Conservation (phyloP, 2,113 vertebrate species). For the Bos indicus region DNA sequence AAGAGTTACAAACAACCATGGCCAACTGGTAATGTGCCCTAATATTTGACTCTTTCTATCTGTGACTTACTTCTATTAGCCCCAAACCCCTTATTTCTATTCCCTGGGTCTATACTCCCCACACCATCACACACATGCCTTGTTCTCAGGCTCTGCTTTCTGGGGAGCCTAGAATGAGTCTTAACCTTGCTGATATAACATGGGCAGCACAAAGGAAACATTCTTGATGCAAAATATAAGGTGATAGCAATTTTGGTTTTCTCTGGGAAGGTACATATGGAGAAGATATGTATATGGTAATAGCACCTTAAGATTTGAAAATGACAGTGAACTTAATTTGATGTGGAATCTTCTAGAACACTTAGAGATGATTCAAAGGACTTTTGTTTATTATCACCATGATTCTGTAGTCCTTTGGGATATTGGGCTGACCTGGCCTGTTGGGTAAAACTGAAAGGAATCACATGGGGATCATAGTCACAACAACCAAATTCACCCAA, state of each 20-base stretch:
- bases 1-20: not conserved
- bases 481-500: slow-evolving; percentile 46
- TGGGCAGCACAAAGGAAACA: not conserved
- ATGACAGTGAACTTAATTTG: not conserved
- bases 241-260: not conserved
- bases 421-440: not conserved
- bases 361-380: not conserved
- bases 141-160: not conserved
- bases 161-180: not conserved
- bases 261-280: not conserved
- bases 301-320: slow-evolving; percentile 21
- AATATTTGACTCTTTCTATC: not conserved
- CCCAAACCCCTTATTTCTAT: not conserved
- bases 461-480: not conserved
- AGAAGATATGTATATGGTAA: not conserved
- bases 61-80: not conserved
- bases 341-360: not conserved
- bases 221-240: not conserved
- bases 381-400: not conserved
- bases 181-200: not conserved
- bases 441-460: not conserved
- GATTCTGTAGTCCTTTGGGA: not conserved
- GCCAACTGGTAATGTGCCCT: not conserved
- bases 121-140: not conserved
- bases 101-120: not conserved